A percentile compares a stretch with the other conserved stretches of the same genome.
Evolutionary conservation across 2,888 invertebrate genomes (phyloP).

Genomic region (Lycia hirtaria): DNA sequence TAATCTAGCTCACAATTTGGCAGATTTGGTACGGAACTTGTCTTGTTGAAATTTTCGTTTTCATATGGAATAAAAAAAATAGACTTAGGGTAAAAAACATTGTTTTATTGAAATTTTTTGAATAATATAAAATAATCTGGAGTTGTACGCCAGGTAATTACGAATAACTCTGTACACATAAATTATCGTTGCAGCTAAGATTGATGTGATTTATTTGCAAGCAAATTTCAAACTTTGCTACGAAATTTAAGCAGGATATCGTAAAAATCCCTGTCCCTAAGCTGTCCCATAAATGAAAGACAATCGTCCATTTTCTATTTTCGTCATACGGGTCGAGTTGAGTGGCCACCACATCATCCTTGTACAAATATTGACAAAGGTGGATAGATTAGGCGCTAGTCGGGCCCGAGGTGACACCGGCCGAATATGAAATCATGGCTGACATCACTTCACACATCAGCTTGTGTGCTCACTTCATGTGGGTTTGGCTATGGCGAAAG

Average conservation of each 20-base stretch:
- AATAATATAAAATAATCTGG: too few species aligned
- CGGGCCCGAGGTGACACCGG: conserved; percentile 43
- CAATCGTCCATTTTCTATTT: not conserved
- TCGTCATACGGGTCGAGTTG: not conserved
- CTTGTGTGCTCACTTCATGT: conserved; percentile 2
- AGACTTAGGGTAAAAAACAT: too few species aligned
- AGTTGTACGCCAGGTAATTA: too few species aligned
- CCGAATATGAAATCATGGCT: conserved; percentile 37
- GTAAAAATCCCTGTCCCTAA: not conserved
- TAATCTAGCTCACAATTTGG: too few species aligned
- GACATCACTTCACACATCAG: conserved; percentile 39
- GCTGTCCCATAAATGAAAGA: not conserved
- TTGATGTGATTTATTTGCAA: too few species aligned
- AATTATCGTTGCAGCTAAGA: too few species aligned
- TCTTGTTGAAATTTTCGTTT: too few species aligned
- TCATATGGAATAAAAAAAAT: too few species aligned
- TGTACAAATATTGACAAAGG: conserved; percentile 45
- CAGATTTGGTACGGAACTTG: too few species aligned
- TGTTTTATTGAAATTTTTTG: too few species aligned
- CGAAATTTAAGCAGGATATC: not conserved
- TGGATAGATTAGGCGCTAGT: conserved; percentile 46
- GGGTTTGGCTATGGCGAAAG: not conserved
- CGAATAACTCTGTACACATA: too few species aligned
- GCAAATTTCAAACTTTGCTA: too few species aligned
- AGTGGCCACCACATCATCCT: conserved; percentile 32